Percentiles rank a stretch among this genome's conserved stretches.
phyloP scores from a whole-genome alignment of 37 sponge, comb jelly and placozoan genomes.

The Beroe forskalii region DNA sequence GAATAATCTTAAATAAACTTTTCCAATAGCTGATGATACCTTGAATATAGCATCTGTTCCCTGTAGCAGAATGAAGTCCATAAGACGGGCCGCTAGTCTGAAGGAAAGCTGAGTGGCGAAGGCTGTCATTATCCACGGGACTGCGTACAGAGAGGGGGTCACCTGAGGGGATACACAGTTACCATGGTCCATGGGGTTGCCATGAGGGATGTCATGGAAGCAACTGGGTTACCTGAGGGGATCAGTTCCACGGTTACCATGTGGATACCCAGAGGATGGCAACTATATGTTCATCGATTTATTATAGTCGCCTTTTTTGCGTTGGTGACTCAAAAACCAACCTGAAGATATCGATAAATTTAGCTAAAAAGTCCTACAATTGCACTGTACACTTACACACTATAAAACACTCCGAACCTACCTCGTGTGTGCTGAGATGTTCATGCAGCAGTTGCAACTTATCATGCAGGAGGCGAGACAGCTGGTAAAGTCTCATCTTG shows the following conservation, averaged over 20 bases:
- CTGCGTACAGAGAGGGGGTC: constrained; percentile 27
- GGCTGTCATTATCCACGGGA: constrained; percentile 41
- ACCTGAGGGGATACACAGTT: not conserved
- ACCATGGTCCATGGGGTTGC: constrained; percentile 3
- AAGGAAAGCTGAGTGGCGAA: constrained; percentile 27
- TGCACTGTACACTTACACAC: too few species aligned
- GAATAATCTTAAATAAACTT: too few species aligned
- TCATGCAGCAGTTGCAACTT: not conserved
- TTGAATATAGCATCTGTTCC: constrained; percentile 53
- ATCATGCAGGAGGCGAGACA: constrained; percentile 28
- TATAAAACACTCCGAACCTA: too few species aligned
- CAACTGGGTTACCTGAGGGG: not conserved
- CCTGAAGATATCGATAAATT: too few species aligned
- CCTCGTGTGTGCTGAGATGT: constrained; percentile 56
- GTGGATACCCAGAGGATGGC: too few species aligned
- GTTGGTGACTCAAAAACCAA: too few species aligned
- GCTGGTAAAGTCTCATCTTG: constrained; percentile 54
- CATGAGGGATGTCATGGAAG: not conserved
- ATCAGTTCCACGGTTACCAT: too few species aligned
- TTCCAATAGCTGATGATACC: too few species aligned
- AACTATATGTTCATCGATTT: too few species aligned
- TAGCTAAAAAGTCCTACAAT: too few species aligned
- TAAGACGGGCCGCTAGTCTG: not conserved
- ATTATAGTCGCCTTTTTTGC: too few species aligned
- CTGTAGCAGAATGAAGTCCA: constrained; percentile 16